Base-by-base conservation (phyloP, 2,113 vertebrate genomes). In the Pituophis catenifer region DNA sequence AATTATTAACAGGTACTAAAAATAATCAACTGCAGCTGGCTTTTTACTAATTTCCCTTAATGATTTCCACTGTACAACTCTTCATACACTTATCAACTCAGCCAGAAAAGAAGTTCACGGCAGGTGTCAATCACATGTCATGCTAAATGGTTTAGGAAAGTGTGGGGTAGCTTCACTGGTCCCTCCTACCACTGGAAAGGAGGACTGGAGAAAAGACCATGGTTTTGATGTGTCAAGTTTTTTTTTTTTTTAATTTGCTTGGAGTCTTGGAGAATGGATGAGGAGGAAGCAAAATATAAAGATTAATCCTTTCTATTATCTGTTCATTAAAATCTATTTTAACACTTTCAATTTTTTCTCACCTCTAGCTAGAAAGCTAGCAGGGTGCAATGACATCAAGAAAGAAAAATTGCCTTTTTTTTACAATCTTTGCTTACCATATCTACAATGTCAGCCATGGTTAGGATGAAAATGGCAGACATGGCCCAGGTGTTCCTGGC, bases 401-500 rank as follows among this genome's bases (percentile, higher is more conserved):
- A 19, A 75, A 24, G 11, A 33, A 81, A 50, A 29, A 21, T 0
- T 38, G 1, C 0, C 19, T 86, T 5, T 2, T n/a, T 10, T 21
- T 23, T 44, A 5, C 23, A n/a, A 15, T 13, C 9, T 8, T 65
- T 92, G 48, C 98, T 97, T 97, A 99, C 99, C 99, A 99, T 99
- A 94, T 99, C 99, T 92, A 99, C 98, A 0, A 99, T 98, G 86
- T 99, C 98, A 0, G 98, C 98, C 98, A 98, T 98, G 38, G 98
- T 99, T 57, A 99, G 97, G 70, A 99, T 99, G 97, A 99, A 97
- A 95, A 99, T 98, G 95, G 99, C 98, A 0, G 99, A 97, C 98
- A 99, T 99, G 33, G 99, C 99, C 99, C 99, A 99, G 1, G 98
- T 99, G 97, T 99, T 99, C 93, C 99, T 98, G 0, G 99, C 99